phyloP scores from a whole-genome alignment of 2,797 vertebrate species.

The Lepidocolaptes lacrymiger region DNA sequence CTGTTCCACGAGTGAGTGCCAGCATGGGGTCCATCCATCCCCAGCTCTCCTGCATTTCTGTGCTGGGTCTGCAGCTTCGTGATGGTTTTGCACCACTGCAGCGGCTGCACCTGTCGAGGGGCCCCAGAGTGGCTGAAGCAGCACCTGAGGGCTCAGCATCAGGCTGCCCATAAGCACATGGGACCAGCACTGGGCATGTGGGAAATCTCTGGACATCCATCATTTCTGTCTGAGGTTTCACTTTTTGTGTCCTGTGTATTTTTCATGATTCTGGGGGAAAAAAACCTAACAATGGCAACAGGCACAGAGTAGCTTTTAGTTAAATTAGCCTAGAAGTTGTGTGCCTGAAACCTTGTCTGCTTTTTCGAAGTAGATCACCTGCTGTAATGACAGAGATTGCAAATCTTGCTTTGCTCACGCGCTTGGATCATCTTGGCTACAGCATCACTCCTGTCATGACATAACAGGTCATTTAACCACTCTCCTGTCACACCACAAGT shows the following conservation, averaged over 20 bases:
- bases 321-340: not conserved
- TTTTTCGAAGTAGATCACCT: not conserved
- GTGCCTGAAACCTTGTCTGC: not conserved
- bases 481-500: not conserved
- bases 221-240: not conserved
- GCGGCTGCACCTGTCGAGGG: not conserved
- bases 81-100: fast-evolving
- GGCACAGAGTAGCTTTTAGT: not conserved
- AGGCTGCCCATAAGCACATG: not conserved
- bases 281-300: not conserved
- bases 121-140: not conserved
- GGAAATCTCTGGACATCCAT: not conserved
- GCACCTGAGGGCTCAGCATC: not conserved
- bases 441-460: not conserved
- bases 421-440: not conserved
- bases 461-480: not conserved
- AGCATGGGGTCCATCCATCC: not conserved
- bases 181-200: fast-evolving
- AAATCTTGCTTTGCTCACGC: not conserved
- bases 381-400: not conserved
- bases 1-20: fast-evolving
- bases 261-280: not conserved
- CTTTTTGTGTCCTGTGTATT: not conserved
- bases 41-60: not conserved
- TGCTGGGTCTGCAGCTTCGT: not conserved